Conservation (phyloP, 2,797 vertebrate genomes). For the Sebastes variabilis region DNA sequence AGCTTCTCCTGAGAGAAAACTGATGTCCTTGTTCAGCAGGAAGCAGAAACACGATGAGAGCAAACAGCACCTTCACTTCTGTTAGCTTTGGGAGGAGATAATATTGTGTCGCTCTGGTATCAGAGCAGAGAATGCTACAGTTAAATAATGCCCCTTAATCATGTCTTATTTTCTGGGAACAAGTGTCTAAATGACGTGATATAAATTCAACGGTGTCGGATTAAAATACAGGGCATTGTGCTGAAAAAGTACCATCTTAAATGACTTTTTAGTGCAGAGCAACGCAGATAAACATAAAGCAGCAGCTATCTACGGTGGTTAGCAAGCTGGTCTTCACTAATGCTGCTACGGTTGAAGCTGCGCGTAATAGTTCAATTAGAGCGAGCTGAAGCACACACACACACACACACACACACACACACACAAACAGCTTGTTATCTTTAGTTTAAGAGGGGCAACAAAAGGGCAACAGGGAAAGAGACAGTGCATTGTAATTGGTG, state of each 20-base stretch:
- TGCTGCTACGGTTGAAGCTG: background rate
- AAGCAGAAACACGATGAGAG: background rate
- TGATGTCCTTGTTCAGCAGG: slow-evolving; percentile 19
- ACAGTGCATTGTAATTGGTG: background rate
- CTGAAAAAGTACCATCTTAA: background rate
- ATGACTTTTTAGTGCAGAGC: background rate
- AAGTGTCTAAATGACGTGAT: background rate
- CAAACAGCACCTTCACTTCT: background rate
- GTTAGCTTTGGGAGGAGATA: background rate
- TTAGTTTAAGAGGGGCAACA: background rate
- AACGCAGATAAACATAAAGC: background rate
- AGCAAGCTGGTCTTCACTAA: background rate
- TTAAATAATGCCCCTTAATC: background rate
- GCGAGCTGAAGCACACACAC: background rate
- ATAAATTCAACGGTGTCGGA: background rate
- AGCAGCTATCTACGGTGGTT: background rate
- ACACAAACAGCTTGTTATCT: slow-evolving; percentile 12
- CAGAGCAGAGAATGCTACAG: background rate
- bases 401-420: background rate
- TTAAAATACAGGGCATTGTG: background rate
- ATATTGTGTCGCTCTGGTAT: background rate
- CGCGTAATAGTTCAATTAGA: background rate
- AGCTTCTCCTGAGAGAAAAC: slow-evolving; percentile 24
- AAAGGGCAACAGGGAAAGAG: slow-evolving; percentile 5
- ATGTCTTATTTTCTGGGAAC: background rate